These are phyloP conservation scores for Clarias macrocephalus DNA, from an alignment of 2,113 vertebrate genomes.

Conservation along the genomic window DNA sequence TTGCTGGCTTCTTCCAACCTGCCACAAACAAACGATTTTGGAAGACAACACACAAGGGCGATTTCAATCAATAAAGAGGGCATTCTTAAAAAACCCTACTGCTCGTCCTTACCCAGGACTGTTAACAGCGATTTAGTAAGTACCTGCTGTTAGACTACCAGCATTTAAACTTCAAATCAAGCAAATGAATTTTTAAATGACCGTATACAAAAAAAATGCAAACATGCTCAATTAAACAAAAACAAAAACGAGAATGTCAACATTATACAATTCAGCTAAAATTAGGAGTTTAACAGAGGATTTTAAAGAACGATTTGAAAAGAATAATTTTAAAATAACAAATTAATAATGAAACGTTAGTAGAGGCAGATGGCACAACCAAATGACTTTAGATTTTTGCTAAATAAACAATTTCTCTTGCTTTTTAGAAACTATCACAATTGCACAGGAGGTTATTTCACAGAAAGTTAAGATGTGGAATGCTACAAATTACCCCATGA, in stretches of 20 bases:
- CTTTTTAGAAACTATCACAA: neutral
- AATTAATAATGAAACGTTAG: neutral
- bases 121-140: conserved; percentile 36
- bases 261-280: neutral
- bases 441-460: neutral
- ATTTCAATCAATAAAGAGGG: conserved; percentile 3
- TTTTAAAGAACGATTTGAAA: neutral
- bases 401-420: neutral
- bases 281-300: neutral
- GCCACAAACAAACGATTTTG: neutral
- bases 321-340: neutral
- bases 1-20: neutral
- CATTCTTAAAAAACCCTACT: neutral
- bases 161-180: neutral
- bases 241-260: neutral
- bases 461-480: too few species aligned
- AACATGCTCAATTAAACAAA: neutral
- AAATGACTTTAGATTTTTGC: neutral
- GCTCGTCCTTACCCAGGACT: conserved; percentile 22
- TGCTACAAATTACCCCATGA: too few species aligned
- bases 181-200: neutral
- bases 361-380: neutral
- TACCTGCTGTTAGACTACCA: neutral
- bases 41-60: conserved; percentile 34
- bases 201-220: neutral